Percentiles rank a stretch among this genome's conserved stretches.
Conservation (phyloP, 2,797 vertebrate genomes). For the Acestrorhynchus altus region DNA sequence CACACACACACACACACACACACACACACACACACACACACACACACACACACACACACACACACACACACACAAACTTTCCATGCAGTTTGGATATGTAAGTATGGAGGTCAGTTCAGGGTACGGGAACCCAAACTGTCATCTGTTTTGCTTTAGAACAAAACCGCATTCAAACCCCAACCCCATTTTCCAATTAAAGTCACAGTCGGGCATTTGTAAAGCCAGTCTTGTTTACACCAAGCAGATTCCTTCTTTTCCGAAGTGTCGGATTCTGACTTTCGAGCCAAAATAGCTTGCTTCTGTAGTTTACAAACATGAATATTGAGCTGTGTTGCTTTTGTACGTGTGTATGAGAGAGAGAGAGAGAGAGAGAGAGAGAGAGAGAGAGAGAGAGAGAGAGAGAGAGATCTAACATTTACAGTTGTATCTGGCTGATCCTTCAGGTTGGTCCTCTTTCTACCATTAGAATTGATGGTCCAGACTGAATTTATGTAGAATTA, state of each 20-base stretch:
- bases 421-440: too few relatives aligned
- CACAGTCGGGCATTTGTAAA: conserved; percentile 1
- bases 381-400: neutral
- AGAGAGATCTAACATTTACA: neutral
- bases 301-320: neutral
- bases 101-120: neutral
- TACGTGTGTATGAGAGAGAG: too few relatives aligned
- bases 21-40: neutral
- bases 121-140: neutral
- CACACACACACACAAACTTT: neutral
- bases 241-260: neutral
- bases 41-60: neutral
- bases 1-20: neutral
- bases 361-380: neutral
- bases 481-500: too few relatives aligned
- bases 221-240: neutral
- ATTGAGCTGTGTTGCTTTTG: neutral
- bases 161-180: neutral
- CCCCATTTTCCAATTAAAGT: neutral
- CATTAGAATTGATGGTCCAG: too few relatives aligned
- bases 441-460: too few relatives aligned
- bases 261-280: neutral
- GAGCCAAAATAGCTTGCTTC: neutral
- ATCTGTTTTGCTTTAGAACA: conserved; percentile 15
- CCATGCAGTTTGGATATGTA: neutral